phyloP scores from a whole-genome alignment of 2,888 invertebrate genomes.

The Philereme vetulata region DNA sequence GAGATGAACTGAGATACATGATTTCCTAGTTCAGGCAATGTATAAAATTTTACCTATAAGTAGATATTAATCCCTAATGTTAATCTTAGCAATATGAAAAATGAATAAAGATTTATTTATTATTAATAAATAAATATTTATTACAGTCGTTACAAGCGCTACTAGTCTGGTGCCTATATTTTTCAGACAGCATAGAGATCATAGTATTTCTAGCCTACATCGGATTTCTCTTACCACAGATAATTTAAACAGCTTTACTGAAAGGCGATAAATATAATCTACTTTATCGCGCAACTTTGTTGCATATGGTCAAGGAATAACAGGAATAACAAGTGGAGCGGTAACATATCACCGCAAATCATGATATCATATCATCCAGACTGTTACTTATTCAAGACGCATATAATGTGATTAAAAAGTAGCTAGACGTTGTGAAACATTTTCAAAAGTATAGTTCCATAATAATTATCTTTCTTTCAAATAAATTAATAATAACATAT shows the following conservation, averaged over 20 bases:
- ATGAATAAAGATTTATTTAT: too few relatives aligned
- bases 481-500: background rate
- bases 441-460: too few relatives aligned
- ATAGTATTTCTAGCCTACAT: background rate
- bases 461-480: background rate
- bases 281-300: background rate
- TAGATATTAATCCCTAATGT: too few relatives aligned
- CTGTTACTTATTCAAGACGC: background rate
- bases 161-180: constrained; percentile 3
- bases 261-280: background rate
- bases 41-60: too few relatives aligned
- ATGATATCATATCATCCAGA: background rate
- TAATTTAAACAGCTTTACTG: background rate
- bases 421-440: too few relatives aligned
- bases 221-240: constrained; percentile 10
- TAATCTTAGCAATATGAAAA: too few relatives aligned
- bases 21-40: too few relatives aligned
- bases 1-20: too few relatives aligned
- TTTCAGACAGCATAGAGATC: background rate
- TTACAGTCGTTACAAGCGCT: constrained; percentile 17
- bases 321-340: background rate
- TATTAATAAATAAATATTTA: too few relatives aligned
- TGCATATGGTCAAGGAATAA: background rate
- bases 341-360: background rate
- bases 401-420: background rate